Percentiles rank a stretch among this genome's conserved stretches.
These are phyloP conservation scores for Timema podura DNA, from an alignment of 2,888 invertebrate species.

Conservation along the genomic window DNA sequence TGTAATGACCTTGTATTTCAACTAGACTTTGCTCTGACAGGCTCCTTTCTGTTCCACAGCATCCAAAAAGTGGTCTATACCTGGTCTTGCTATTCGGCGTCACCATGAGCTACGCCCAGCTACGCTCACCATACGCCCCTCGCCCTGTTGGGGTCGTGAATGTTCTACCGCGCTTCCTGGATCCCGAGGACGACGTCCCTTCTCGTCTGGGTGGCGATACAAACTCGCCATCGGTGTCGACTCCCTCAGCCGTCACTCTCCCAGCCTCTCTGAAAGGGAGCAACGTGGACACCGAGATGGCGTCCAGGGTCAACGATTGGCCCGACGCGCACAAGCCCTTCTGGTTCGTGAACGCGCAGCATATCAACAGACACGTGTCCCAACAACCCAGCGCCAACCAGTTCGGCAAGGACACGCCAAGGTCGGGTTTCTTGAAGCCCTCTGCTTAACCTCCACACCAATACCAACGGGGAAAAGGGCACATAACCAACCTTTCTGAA, in stretches of 20 bases:
- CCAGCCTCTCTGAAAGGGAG: neutral
- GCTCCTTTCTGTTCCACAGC: too few relatives aligned
- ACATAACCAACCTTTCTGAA: too few relatives aligned
- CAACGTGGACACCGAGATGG: conserved; percentile 1
- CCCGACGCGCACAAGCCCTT: neutral
- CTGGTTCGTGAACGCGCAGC: conserved; percentile 3
- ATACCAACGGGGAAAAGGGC: too few relatives aligned
- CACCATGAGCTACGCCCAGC: conserved; percentile 11
- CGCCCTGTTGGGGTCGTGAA: conserved; percentile 9
- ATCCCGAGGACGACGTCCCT: neutral
- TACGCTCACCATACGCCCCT: neutral
- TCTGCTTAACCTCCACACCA: too few relatives aligned
- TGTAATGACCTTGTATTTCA: too few relatives aligned
- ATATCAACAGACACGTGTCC: neutral
- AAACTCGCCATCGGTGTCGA: neutral
- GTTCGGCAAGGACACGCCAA: neutral
- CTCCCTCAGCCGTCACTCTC: neutral
- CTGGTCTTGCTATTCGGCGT: neutral
- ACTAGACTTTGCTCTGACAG: too few relatives aligned
- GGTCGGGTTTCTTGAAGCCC: neutral
- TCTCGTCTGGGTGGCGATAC: neutral
- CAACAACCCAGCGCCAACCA: neutral
- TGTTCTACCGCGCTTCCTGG: conserved; percentile 4
- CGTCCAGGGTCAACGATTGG: neutral
- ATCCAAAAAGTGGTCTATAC: too few relatives aligned